These are phyloP conservation scores for Papilio glaucus DNA, from an alignment of 1,140 invertebrate genomes.

Conservation along the genomic window DNA sequence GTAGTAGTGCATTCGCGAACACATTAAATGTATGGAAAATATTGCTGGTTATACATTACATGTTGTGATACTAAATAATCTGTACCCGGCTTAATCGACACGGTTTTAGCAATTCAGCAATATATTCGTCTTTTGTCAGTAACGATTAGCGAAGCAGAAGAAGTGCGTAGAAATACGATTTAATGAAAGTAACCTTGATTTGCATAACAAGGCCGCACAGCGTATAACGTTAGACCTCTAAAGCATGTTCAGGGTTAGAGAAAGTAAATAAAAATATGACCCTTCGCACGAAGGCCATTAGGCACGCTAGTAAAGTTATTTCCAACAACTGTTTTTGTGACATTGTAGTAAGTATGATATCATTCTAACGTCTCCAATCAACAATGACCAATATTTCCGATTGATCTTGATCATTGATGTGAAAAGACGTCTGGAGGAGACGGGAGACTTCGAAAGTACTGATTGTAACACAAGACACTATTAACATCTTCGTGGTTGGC, in stretches of 20 bases:
- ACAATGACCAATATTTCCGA: no score
- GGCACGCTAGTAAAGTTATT: constrained; percentile 16
- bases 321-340: background rate
- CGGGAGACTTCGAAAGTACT: no score
- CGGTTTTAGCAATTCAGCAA: constrained; percentile 1
- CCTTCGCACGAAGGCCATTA: background rate
- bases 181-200: constrained; percentile 20
- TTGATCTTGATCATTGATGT: no score
- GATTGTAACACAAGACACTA: no score
- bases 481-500: no score
- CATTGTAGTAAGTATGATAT: background rate
- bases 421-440: no score
- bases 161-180: constrained; percentile 1
- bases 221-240: constrained; percentile 32
- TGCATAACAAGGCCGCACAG: constrained; percentile 19
- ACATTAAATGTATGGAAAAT: no score
- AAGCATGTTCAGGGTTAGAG: constrained; percentile 21
- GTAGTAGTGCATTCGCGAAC: no score
- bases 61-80: no score
- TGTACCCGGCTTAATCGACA: no score
- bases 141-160: constrained; percentile 7
- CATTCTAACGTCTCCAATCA: background rate
- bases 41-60: no score
- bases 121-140: background rate
- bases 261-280: constrained; percentile 32